These are phyloP conservation scores for Aleiodes alternator DNA, from an alignment of 2,888 invertebrate species.

Conservation along the genomic window DNA sequence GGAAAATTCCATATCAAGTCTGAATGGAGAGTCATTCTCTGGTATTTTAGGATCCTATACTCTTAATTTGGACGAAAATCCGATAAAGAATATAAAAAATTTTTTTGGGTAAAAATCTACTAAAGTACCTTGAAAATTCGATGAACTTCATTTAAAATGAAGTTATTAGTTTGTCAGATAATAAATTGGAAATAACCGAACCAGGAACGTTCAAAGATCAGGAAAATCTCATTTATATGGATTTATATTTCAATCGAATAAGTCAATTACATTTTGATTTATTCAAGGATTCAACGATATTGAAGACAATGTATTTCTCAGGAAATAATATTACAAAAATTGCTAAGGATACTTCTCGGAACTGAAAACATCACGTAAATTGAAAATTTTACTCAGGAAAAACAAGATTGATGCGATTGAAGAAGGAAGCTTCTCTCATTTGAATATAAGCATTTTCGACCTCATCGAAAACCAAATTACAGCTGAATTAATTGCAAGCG, in stretches of 20 bases:
- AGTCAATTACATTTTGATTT: constrained; percentile 65
- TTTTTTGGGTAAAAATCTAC: too few species aligned
- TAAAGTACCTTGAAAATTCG: too few species aligned
- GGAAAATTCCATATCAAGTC: too few species aligned
- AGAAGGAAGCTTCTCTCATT: constrained; percentile 70
- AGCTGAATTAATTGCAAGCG: too few species aligned
- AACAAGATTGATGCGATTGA: constrained; percentile 73
- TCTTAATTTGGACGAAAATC: too few species aligned
- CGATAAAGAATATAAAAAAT: too few species aligned
- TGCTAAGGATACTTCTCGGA: constrained; percentile 70
- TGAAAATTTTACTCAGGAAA: constrained; percentile 71
- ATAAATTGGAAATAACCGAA: constrained; percentile 48
- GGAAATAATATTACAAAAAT: constrained; percentile 72
- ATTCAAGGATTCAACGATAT: constrained; percentile 73
- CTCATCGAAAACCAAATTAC: too few species aligned
- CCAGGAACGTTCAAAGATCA: constrained; percentile 52
- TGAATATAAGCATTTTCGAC: too few species aligned
- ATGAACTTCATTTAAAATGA: too few species aligned
- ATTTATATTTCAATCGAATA: constrained; percentile 57
- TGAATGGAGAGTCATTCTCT: too few species aligned
- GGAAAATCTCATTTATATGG: constrained; percentile 52
- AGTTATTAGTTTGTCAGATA: constrained; percentile 50
- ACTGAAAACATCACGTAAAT: constrained; percentile 67
- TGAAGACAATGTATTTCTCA: constrained; percentile 70
- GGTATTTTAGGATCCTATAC: too few species aligned